Base-by-base conservation (phyloP, 1,140 invertebrate species). In the Adelges cooleyi region DNA sequence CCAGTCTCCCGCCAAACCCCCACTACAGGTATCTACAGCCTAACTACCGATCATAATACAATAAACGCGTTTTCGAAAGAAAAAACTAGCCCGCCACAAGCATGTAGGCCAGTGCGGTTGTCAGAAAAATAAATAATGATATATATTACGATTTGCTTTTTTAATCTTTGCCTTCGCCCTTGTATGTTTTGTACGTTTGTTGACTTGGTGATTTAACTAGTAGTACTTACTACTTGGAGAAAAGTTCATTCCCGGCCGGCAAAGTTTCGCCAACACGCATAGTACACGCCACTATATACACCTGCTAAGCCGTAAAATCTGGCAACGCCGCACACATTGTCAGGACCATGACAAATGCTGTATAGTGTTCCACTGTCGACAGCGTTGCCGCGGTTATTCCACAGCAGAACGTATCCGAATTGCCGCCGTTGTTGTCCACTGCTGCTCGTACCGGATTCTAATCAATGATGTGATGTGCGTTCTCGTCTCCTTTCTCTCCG, bases 401-500 rank as follows among this genome's bases (percentile, higher is more conserved):
- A 13, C 42, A 29, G 3, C 56, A 6, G n/a, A 46, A 62, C 38
- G 11, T 56, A 56, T 44, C 36, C 36, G 36, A n/a, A 11, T 25
- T 25, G 42, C 40, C 56, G 23, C 56, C 25, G 42, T 62, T 17
- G 40, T 62, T 59, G 54, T 6, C 29, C 29, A 11, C 11, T 11
- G 29, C 11, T 11, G 29, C 5, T 33, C 11, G 29, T 33, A 6
- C 29, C n/a, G n/a, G 38, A 59, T 59, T 59, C 36, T 59, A 59
- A 59, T 59, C 54, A n/a, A n/a, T n/a, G n/a, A n/a, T 42, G 42
- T 48, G 56, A 62, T 62, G 42, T 42, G 56, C 42, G 56, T n/a
- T 62, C 44, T 48, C 29, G n/a, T n/a, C 25, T 17, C 46, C 44
- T 62, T 42, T 62, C 56, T 62, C 40, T 25, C 18, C 23, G 20